Evolutionary conservation across 2,888 invertebrate species (phyloP).

Genomic region (Cantharis rustica): DNA sequence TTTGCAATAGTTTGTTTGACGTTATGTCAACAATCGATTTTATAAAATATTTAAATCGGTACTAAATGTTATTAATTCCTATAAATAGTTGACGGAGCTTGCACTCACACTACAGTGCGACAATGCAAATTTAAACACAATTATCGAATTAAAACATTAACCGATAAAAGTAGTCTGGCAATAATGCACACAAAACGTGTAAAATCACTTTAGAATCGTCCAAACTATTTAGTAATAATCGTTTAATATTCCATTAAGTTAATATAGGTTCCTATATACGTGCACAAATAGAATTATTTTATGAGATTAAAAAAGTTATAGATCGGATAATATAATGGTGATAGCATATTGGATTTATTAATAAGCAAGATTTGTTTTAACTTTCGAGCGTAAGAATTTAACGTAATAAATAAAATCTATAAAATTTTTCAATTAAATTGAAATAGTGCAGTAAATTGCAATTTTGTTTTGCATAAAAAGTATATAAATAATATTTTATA

Average conservation of each 20-base stretch:
- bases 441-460: constrained; percentile 1
- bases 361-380: not conserved
- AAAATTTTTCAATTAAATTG: constrained; percentile 2
- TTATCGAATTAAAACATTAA: not conserved
- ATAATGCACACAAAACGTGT: not conserved
- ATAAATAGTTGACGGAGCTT: not conserved
- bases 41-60: not conserved
- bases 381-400: not conserved
- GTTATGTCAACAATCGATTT: not conserved
- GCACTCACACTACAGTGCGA: not conserved
- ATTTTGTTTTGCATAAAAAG: constrained; percentile 1
- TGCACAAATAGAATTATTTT: not conserved
- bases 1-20: not conserved
- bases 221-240: not conserved
- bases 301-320: not conserved
- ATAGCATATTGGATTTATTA: not conserved
- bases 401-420: not conserved
- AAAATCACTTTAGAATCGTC: not conserved
- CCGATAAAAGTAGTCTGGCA: not conserved
- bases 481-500: constrained; percentile 7
- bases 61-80: not conserved
- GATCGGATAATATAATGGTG: not conserved
- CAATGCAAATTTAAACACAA: not conserved
- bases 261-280: not conserved
- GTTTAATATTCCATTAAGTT: not conserved